Percentiles rank a stretch among this genome's conserved stretches.
phyloP scores from a whole-genome alignment of 2,797 vertebrate genomes.

The Pseudochirops corinnae region DNA sequence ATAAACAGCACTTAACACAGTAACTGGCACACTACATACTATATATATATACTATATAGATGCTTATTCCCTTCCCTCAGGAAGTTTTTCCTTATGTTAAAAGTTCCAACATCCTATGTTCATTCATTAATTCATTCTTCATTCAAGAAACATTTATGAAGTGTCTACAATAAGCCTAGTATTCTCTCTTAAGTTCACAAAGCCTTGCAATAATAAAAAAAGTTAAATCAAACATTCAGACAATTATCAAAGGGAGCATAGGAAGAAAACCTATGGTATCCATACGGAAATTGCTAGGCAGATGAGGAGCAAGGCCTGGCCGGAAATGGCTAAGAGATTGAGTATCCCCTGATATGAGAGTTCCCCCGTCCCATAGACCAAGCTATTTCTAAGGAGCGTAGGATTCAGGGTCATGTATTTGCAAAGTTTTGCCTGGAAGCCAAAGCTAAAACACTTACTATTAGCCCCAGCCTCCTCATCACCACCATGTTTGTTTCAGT shows the following conservation, averaged over 20 bases:
- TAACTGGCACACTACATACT: background rate
- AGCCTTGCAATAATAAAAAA: background rate
- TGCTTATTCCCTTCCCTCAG: background rate
- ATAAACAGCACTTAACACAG: background rate
- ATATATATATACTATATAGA: background rate
- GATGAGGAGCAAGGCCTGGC: conserved; percentile 11
- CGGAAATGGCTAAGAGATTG: conserved; percentile 22
- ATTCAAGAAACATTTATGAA: background rate
- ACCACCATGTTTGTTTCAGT: background rate
- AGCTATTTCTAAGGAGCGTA: background rate
- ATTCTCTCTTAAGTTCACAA: background rate
- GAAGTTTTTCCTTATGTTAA: background rate
- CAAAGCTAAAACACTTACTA: background rate
- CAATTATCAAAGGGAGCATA: conserved; percentile 26
- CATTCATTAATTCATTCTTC: background rate
- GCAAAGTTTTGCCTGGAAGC: background rate
- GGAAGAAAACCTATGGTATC: conserved; percentile 12
- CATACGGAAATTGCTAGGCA: background rate
- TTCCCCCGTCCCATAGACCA: background rate
- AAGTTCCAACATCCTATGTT: background rate
- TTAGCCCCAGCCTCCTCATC: background rate
- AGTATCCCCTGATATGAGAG: background rate
- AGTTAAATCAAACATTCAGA: background rate
- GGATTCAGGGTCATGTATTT: background rate
- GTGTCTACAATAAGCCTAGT: background rate